These are phyloP conservation scores for Todiramphus chloris DNA, from an alignment of 2,113 vertebrate genomes.

Conservation along the genomic window DNA sequence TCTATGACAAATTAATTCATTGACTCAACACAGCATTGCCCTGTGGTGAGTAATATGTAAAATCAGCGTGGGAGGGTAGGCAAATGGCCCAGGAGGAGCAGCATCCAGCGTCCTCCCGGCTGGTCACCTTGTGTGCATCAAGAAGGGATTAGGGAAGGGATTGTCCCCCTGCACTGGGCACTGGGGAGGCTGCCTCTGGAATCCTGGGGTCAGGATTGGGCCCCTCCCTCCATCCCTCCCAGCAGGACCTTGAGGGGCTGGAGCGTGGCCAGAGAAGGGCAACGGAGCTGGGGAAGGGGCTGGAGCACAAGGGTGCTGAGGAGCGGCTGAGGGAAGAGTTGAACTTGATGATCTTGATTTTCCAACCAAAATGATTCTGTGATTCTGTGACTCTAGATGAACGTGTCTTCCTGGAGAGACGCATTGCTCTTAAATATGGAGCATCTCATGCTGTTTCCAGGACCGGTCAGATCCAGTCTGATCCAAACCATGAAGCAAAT, in stretches of 20 bases:
- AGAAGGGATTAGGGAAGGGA: too few relatives aligned
- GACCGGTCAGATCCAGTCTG: neutral
- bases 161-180: too few relatives aligned
- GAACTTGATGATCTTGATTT: neutral
- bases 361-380: too few relatives aligned
- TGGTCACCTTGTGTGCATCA: too few relatives aligned
- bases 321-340: neutral
- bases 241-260: too few relatives aligned
- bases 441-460: neutral
- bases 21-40: neutral
- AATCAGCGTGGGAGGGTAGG: neutral
- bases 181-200: neutral
- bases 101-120: accelerated
- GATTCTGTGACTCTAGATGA: neutral
- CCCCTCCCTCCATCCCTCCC: neutral
- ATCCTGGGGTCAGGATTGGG: neutral
- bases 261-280: neutral
- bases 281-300: neutral
- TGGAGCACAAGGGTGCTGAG: neutral
- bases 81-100: neutral
- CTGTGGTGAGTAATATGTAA: neutral
- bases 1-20: neutral
- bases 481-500: neutral
- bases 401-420: neutral
- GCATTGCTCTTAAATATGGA: neutral